Evolutionary conservation across 92 coral and sea anemone species (phyloP), one percentile per base, ranked within the genome.

Genomic region (Actinostola sp.): DNA sequence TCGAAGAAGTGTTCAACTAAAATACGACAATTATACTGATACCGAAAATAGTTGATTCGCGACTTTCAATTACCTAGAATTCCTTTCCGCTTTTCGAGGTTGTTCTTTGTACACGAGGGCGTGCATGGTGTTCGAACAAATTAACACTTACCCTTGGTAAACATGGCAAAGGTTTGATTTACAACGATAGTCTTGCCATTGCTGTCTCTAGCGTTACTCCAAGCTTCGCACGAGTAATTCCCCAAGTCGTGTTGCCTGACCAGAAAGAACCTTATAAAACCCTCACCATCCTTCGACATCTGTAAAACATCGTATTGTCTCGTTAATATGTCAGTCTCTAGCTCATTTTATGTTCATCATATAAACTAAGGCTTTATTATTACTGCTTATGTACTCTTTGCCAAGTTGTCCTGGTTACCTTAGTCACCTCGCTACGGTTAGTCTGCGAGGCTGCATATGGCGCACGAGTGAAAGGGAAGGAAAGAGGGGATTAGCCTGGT

Each of bases 221-320:
- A 62, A 6, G 87, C 88, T 38, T 76, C 92, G 52, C 92, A 86
- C 12, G 80, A 74, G 63, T 82, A 86, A 12, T 53, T 72, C 15
- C 92, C 92, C 30, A 80, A 43, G 55, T 86, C 92, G 9, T 15
- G 49, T n/a, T 70, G 51, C 25, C 81, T 30, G 16, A 75, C 54
- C 30, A 61, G 45, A 34, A 15, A 75, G 65, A 48, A 75, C 6
- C 21, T 0, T 17, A 75, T 27, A 7, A 12, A 51, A 0, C 72
- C 73, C 21, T 35, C 77, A 9, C 77, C 77, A 15, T 66, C 66
- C n/a, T 0, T 35, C 3, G 26, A 17, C 42, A 36, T 3, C 66
- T 57, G 25, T 29, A 19, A 41, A 43, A 25, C 9, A 27, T 11
- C 34, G 10, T 4, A 58, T 25, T 58, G n/a, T 16, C 65, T n/a